Evolutionary conservation across 2,888 invertebrate genomes (phyloP), one percentile per base, ranked within the genome.

Genomic region (Abrostola tripartita): DNA sequence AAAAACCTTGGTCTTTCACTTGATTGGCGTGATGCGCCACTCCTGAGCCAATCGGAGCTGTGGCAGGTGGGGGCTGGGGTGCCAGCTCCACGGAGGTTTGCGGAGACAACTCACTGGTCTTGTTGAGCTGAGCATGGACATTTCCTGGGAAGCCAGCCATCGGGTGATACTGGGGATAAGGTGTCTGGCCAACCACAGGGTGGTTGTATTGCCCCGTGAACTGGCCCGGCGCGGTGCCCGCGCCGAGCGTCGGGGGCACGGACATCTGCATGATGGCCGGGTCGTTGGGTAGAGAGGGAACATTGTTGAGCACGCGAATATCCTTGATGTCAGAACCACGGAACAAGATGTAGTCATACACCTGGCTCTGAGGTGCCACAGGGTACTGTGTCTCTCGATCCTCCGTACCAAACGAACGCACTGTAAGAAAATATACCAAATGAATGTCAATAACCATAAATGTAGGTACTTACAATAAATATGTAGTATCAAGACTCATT

Each of bases 321-420:
- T 99, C 99, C 95, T 99, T 99, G 87, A 99, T 99, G 92, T 99
- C 99, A 76, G 98, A 97, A 52, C 99, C 99, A 79, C 99, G 96
- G 95, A 99, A 99, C 81, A 99, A 96, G 86, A 99, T 99, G 93
- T 99, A 99, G 90, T 99, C 99, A 92, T 99, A 99, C 61, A 99
- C 97, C 92, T 99, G 99, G 94, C 98, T 98, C 91, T 99, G 98
- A 24, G 99, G 98, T 58, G 99, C 98, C 62, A 99, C 99, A 70
- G 98, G 98, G 88, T 97, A 98, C 87, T 98, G 98, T 6, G 99
- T 98, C 84, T 99, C 98, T 53, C 99, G 96, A 89, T 99, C 99
- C 94, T 99, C 99, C 44, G 99, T 99, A 61, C 99, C 99, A 95
- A 99, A 99, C 9, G 99, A 99, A 81, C 99, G 97, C 76, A 99